phyloP scores from a whole-genome alignment of 2,888 invertebrate genomes.

The Ectobius pallidus region DNA sequence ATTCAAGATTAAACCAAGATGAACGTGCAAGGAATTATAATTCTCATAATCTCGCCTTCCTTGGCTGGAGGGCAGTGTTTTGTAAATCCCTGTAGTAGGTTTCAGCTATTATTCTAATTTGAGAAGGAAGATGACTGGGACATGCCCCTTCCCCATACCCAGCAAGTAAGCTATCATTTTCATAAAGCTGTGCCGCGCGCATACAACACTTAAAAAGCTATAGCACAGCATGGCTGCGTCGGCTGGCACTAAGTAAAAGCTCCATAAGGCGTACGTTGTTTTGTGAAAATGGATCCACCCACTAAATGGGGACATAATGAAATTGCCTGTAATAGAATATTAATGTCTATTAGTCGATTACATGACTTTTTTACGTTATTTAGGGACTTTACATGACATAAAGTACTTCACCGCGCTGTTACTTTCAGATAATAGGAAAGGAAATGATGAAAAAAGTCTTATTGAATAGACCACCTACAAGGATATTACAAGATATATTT shows the following conservation, averaged over 20 bases:
- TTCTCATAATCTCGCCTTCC: not conserved
- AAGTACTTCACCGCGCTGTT: no score
- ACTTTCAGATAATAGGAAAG: no score
- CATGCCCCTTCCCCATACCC: not conserved
- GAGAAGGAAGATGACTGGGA: constrained; percentile 22
- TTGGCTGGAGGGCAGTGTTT: not conserved
- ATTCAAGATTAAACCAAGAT: no score
- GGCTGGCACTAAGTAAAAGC: constrained; percentile 8
- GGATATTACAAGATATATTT: no score
- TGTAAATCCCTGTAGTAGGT: constrained; percentile 18
- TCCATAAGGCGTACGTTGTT: constrained; percentile 19
- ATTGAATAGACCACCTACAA: no score
- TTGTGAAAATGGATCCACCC: constrained; percentile 1
- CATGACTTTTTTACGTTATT: no score
- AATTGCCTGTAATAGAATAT: constrained; percentile 17
- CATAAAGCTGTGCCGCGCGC: constrained; percentile 18
- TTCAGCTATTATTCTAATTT: constrained; percentile 31
- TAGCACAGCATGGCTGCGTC: not conserved
- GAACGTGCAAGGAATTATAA: no score
- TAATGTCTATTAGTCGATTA: constrained; percentile 11
- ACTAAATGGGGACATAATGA: constrained; percentile 21
- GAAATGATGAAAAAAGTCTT: no score
- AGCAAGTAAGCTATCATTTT: constrained; percentile 29
- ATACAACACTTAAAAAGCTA: constrained; percentile 1
- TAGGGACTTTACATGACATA: no score